Evolutionary conservation across 92 coral and sea anemone genomes (phyloP).

Genomic region (Palythoa heliodiscus): DNA sequence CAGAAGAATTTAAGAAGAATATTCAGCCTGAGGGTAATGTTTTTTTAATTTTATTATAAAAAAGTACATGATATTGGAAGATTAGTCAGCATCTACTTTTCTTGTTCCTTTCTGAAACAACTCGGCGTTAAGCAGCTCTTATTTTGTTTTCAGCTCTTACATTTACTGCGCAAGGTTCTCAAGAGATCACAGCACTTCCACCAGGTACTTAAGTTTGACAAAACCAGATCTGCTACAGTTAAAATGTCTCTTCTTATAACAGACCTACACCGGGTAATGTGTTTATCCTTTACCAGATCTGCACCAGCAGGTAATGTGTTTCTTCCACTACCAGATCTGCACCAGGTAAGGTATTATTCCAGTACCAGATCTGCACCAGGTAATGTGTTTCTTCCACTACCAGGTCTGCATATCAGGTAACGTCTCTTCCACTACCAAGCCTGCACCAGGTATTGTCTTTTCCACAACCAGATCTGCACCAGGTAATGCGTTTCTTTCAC

Average conservation of each 20-base stretch:
- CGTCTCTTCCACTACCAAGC: too few species aligned
- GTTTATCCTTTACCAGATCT: background rate
- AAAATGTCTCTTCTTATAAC: background rate
- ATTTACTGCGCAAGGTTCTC: too few species aligned
- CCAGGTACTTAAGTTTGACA: background rate
- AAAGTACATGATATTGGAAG: background rate
- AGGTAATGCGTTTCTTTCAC: background rate
- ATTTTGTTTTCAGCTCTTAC: too few species aligned
- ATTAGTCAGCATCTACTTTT: too few species aligned
- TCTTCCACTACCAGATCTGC: too few species aligned
- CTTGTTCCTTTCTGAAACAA: too few species aligned
- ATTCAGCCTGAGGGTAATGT: slow-evolving; percentile 41
- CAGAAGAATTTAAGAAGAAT: slow-evolving; percentile 65
- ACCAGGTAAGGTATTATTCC: background rate
- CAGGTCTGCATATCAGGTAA: background rate
- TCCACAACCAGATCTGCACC: too few species aligned
- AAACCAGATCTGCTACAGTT: background rate
- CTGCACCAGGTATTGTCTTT: too few species aligned
- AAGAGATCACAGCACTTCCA: background rate
- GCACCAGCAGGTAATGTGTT: too few species aligned
- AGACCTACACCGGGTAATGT: background rate
- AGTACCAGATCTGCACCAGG: background rate
- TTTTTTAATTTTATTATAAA: background rate
- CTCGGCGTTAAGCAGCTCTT: too few species aligned
- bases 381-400: background rate